Percentiles rank a stretch among this genome's conserved stretches.
Evolutionary conservation across 2,113 vertebrate species (phyloP).

Genomic region (Sakesphorus luctuosus): DNA sequence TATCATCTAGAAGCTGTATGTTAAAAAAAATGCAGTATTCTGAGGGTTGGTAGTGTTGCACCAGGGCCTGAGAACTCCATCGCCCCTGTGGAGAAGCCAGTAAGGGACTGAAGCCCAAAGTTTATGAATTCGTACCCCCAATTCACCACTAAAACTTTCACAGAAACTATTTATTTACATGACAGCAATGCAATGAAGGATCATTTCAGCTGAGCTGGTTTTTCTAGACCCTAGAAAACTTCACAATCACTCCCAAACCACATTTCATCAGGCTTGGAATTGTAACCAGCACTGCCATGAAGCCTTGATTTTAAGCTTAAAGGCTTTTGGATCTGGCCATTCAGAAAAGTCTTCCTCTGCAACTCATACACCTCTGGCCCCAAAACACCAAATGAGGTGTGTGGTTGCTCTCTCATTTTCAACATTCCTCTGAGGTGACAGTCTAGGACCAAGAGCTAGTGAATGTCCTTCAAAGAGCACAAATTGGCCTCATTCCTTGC

Average conservation of each 20-base stretch:
- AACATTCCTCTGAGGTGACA: background rate
- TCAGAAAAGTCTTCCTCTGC: background rate
- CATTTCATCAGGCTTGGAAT: background rate
- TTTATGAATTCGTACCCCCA: background rate
- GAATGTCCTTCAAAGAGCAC: background rate
- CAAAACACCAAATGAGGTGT: background rate
- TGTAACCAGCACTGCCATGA: background rate
- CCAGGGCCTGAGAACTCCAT: background rate
- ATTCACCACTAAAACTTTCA: background rate
- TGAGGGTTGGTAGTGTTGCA: background rate
- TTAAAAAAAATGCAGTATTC: background rate
- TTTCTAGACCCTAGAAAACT: background rate
- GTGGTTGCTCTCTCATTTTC: background rate
- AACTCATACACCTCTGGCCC: accelerated
- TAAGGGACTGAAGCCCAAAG: background rate
- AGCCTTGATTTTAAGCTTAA: background rate
- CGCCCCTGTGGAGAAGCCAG: background rate
- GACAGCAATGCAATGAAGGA: background rate
- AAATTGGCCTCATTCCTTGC: background rate
- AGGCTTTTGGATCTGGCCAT: background rate
- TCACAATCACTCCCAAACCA: background rate
- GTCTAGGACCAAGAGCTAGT: background rate
- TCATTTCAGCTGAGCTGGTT: background rate
- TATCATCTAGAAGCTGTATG: background rate
- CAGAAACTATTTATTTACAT: background rate